A percentile compares a stretch with the other conserved stretches of the same genome.
Conservation (phyloP, 53 echinoderm and acorn worm genomes). For the Mesocentrotus franciscanus region DNA sequence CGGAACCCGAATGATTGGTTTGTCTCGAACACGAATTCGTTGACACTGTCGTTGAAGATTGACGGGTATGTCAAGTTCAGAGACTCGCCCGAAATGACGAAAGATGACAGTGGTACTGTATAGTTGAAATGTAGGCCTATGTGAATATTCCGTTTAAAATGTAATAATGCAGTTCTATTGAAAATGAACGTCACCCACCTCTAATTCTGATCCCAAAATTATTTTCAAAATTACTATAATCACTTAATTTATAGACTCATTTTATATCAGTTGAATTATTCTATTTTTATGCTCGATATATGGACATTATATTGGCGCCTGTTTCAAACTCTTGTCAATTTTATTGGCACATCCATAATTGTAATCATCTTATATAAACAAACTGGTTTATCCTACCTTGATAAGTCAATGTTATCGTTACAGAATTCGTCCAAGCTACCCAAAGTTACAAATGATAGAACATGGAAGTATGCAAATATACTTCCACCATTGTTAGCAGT, state of each 20-base stretch:
- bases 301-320: background rate
- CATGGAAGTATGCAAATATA: too few species aligned
- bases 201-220: background rate
- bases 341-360: background rate
- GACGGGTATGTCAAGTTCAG: background rate
- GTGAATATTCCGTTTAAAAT: background rate
- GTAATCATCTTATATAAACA: too few species aligned
- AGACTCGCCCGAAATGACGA: background rate
- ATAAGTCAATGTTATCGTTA: too few species aligned
- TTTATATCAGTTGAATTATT: background rate
- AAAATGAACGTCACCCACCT: background rate
- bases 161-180: background rate
- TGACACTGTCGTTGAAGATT: background rate
- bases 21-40: background rate
- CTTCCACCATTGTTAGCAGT: too few species aligned
- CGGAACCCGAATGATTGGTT: background rate
- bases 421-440: too few species aligned
- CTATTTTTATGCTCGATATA: background rate
- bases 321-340: background rate
- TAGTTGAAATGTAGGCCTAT: background rate
- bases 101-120: background rate
- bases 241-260: too few species aligned
- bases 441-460: too few species aligned
- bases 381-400: too few species aligned
- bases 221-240: background rate